These are phyloP conservation scores for Ascidia mentula DNA, from an alignment of 23 tunicate genomes.

Conservation along the genomic window DNA sequence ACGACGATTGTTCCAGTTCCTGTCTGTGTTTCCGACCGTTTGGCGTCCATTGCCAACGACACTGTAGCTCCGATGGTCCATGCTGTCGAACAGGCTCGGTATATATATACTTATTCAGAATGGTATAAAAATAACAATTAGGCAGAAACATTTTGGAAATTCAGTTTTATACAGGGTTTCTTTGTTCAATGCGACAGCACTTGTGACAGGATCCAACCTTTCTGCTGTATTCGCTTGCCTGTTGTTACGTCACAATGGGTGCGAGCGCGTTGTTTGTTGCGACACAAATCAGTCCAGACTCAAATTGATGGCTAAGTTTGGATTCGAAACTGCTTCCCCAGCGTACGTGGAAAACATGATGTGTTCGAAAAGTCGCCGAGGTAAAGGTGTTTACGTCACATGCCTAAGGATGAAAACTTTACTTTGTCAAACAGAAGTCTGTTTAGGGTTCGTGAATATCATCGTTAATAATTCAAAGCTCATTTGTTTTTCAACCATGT, in stretches of 20 bases:
- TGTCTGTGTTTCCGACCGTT: not conserved
- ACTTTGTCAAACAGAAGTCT: no score
- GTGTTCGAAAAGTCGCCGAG: not conserved
- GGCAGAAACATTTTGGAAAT: not conserved
- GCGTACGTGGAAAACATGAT: not conserved
- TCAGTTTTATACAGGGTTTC: not conserved
- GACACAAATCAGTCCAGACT: not conserved
- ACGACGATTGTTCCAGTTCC: not conserved
- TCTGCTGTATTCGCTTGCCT: not conserved
- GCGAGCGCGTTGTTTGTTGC: not conserved
- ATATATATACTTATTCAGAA: not conserved
- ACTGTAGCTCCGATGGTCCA: conserved; percentile 3
- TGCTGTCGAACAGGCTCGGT: not conserved
- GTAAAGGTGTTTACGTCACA: not conserved
- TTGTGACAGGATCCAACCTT: not conserved
- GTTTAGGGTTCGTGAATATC: no score
- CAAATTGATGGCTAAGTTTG: not conserved
- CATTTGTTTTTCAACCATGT: no score
- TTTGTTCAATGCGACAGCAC: not conserved
- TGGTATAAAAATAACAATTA: not conserved
- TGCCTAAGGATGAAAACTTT: no score
- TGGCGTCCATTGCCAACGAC: not conserved
- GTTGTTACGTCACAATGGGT: not conserved
- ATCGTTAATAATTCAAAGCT: no score
- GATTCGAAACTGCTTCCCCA: not conserved